Conservation (phyloP, 2,113 vertebrate genomes). For the Cariama cristata region DNA sequence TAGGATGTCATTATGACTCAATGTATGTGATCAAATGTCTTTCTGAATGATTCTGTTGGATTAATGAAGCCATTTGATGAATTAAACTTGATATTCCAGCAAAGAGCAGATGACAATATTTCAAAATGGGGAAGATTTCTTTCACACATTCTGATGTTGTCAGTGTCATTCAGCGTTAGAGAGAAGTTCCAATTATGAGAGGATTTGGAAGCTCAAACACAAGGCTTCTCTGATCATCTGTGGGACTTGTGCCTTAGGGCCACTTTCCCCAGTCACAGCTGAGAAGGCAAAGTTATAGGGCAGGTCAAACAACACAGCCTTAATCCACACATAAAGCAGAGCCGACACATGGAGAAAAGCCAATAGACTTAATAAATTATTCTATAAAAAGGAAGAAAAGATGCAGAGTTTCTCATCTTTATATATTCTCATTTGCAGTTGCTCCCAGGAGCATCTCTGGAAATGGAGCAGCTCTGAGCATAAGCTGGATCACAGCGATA, state of each 20-base stretch:
- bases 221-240: background rate
- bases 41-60: constrained; percentile 43
- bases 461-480: background rate
- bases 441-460: background rate
- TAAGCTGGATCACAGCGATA: background rate
- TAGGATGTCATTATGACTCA: constrained; percentile 41
- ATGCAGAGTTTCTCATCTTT: background rate
- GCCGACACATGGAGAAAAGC: background rate
- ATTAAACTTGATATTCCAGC: constrained; percentile 36
- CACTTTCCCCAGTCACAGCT: background rate
- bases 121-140: background rate
- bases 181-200: background rate
- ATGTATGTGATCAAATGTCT: constrained; percentile 47
- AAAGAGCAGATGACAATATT: constrained; percentile 9
- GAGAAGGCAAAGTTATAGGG: background rate
- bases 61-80: constrained; percentile 66
- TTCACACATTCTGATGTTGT: background rate
- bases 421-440: background rate
- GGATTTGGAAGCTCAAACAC: background rate
- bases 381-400: background rate
- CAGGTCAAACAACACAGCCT: background rate
- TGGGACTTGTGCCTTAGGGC: background rate
- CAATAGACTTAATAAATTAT: background rate
- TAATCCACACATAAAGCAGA: background rate
- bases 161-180: background rate